Evolutionary conservation across 2,113 vertebrate genomes (phyloP).

Genomic region (Alouatta palliata): DNA sequence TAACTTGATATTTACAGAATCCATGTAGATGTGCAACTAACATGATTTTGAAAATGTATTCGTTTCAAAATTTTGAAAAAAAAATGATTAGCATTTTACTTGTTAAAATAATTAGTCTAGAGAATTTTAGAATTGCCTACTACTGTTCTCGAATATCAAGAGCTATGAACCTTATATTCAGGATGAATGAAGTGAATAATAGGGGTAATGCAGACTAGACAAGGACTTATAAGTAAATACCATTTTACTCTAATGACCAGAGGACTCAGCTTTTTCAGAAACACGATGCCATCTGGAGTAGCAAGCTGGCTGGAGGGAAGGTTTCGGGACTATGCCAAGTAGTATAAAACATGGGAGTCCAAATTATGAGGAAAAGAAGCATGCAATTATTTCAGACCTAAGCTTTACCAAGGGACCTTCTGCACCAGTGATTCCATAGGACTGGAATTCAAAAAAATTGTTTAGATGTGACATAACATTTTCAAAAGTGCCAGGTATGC

Average conservation of each 20-base stretch:
- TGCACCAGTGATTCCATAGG: conserved; percentile 40
- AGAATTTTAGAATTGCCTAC: background rate
- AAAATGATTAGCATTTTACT: background rate
- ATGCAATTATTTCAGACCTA: conserved; percentile 55
- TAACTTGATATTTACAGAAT: background rate
- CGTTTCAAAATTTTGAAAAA: background rate
- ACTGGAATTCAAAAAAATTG: conserved; percentile 38
- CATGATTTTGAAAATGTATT: background rate
- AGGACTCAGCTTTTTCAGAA: conserved; percentile 55
- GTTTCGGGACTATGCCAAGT: conserved; percentile 40
- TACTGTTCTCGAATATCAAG: background rate
- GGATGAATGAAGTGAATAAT: conserved; percentile 51
- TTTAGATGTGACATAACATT: conserved; percentile 34
- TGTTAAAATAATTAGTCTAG: background rate
- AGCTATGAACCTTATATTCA: conserved; percentile 35
- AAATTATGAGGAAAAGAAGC: conserved; percentile 63
- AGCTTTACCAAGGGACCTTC: conserved; percentile 55
- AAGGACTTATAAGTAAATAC: conserved; percentile 61
- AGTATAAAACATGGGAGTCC: conserved; percentile 44
- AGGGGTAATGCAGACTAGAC: conserved; percentile 40
- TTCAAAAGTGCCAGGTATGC: conserved; percentile 1
- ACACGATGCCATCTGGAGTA: conserved; percentile 62
- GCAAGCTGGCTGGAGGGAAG: conserved; percentile 59
- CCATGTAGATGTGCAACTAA: background rate
- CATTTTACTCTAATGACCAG: conserved; percentile 59